Conservation (phyloP, 37 sponge, comb jelly and placozoan species). For the Geodia barretti region DNA sequence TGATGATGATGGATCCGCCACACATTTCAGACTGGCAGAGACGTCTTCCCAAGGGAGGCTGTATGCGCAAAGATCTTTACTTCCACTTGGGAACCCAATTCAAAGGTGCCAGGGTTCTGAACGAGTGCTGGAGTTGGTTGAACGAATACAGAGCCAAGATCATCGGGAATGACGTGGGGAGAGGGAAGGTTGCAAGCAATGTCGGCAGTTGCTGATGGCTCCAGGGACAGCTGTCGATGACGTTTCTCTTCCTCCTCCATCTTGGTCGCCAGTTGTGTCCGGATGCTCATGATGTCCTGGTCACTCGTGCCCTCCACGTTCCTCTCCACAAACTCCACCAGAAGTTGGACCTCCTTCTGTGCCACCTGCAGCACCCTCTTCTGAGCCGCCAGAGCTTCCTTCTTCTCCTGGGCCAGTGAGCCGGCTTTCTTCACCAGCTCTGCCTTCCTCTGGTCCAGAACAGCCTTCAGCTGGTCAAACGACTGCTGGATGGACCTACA, state of each 20-base stretch:
- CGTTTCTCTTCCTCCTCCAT: constrained; percentile 3
- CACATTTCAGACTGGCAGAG: too few relatives aligned
- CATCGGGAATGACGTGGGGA: too few relatives aligned
- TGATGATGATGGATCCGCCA: too few relatives aligned
- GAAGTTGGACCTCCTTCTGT: neutral
- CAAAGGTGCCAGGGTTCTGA: too few relatives aligned
- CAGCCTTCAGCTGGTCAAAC: constrained; percentile 16
- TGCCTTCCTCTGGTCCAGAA: constrained; percentile 10
- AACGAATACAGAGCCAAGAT: too few relatives aligned
- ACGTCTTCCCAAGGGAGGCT: too few relatives aligned
- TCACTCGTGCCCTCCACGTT: constrained; percentile 5
- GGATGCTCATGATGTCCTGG: constrained; percentile 6
- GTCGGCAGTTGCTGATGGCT: too few relatives aligned
- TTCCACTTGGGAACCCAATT: too few relatives aligned
- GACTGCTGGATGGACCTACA: constrained; percentile 1
- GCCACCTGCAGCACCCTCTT: neutral
- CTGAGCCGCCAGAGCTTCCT: neutral
- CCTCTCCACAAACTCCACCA: constrained; percentile 8
- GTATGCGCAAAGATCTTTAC: too few relatives aligned
- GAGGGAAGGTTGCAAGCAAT: too few relatives aligned
- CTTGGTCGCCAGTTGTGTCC: neutral
- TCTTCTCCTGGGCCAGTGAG: neutral
- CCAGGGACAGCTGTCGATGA: too few relatives aligned
- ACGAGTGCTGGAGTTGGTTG: too few relatives aligned
- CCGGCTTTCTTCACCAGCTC: constrained; percentile 11